Evolutionary conservation across 1,140 invertebrate species (phyloP).

Genomic region (Stegodyphus mimosarum): DNA sequence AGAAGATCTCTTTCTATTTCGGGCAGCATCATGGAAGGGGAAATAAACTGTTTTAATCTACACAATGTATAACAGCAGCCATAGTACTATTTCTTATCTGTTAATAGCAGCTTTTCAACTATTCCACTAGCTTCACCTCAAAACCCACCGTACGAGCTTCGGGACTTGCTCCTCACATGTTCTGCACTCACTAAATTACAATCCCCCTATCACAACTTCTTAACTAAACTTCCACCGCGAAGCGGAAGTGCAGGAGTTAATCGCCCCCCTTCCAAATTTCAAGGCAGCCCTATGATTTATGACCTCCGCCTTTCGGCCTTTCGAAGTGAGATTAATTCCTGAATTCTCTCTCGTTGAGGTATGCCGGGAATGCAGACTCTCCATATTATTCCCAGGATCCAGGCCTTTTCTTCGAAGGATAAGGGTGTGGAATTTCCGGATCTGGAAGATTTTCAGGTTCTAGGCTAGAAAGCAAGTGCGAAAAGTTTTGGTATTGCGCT

Average conservation of each 20-base stretch:
- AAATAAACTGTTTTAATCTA: no score
- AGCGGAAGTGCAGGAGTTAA: slow-evolving; percentile 39
- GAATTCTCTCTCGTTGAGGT: slow-evolving; percentile 31
- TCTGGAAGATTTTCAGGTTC: background rate
- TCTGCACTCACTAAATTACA: slow-evolving; percentile 14
- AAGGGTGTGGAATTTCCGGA: slow-evolving; percentile 15
- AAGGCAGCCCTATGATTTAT: slow-evolving; percentile 45
- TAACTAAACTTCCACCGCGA: slow-evolving; percentile 24
- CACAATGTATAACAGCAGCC: no score
- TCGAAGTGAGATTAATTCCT: slow-evolving; percentile 34
- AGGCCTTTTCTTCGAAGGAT: slow-evolving; percentile 25
- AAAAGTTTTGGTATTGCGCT: slow-evolving; percentile 2
- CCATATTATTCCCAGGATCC: slow-evolving; percentile 34
- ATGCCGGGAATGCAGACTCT: slow-evolving; percentile 24
- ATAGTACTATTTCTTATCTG: no score
- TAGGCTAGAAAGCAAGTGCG: background rate
- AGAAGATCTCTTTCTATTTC: no score
- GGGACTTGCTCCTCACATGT: no score
- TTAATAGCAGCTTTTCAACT: no score
- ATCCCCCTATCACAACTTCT: slow-evolving; percentile 14
- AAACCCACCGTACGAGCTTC: no score
- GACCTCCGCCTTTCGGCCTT: background rate
- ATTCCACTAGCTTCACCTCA: no score
- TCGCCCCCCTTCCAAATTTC: slow-evolving; percentile 8
- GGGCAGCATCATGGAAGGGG: no score